These are phyloP conservation scores for Phataginus tricuspis DNA, from an alignment of 2,797 vertebrate species.

Conservation along the genomic window DNA sequence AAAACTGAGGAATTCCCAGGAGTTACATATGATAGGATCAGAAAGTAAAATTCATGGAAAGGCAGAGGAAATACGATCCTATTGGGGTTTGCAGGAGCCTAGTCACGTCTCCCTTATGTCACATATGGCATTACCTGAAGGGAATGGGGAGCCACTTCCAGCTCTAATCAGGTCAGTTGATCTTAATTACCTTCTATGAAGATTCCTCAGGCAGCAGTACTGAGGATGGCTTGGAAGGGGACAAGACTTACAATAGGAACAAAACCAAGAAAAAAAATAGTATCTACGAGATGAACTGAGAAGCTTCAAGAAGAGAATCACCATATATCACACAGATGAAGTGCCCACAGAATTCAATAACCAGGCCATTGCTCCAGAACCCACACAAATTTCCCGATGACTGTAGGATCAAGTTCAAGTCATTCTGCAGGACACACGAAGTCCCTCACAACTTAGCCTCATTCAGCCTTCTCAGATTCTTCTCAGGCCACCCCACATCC, in stretches of 20 bases:
- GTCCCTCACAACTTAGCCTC: neutral
- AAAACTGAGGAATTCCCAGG: neutral
- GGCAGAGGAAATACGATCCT: neutral
- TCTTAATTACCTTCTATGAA: neutral
- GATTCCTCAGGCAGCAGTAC: neutral
- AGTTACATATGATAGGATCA: neutral
- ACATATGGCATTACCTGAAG: fast-evolving
- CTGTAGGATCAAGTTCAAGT: neutral
- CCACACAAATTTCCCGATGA: neutral
- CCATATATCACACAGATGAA: neutral
- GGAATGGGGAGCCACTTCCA: neutral
- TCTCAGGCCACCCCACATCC: neutral
- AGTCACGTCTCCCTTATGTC: neutral
- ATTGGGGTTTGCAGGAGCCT: neutral
- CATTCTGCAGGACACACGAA: neutral
- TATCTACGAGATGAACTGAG: neutral
- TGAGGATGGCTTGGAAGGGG: neutral
- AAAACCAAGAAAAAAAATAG: neutral
- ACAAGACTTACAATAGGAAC: neutral
- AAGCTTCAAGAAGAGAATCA: neutral
- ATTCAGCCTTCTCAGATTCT: neutral
- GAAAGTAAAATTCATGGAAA: neutral
- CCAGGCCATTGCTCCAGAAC: neutral
- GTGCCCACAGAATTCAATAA: neutral
- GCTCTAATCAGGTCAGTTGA: neutral